phyloP scores from a whole-genome alignment of 2,797 vertebrate genomes.

The Cyclopterus lumpus region DNA sequence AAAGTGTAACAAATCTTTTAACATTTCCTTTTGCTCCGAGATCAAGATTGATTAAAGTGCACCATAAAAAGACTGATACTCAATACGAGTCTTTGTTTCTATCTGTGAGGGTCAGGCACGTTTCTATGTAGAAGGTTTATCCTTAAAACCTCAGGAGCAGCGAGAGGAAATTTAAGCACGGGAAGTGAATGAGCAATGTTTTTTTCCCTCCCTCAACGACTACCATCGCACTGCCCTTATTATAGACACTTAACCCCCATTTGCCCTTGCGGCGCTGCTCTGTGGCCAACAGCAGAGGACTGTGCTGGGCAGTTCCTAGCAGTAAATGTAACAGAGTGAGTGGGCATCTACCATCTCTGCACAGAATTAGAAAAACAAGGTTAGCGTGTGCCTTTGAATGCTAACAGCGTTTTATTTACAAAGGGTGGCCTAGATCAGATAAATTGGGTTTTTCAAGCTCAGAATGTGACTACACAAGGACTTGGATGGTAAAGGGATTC shows the following conservation, averaged over 20 bases:
- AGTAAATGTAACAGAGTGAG: conserved; percentile 47
- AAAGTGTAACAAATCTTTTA: conserved; percentile 10
- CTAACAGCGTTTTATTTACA: conserved; percentile 37
- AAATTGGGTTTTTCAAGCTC: conserved; percentile 21
- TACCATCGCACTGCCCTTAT: conserved; percentile 41
- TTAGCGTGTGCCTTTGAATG: conserved; percentile 37
- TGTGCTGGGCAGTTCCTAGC: conserved; percentile 33
- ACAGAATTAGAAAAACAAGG: conserved; percentile 50
- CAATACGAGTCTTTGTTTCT: background rate
- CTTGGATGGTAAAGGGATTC: conserved; percentile 15
- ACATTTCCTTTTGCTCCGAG: conserved; percentile 1
- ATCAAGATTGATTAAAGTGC: background rate
- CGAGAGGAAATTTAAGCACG: conserved; percentile 19
- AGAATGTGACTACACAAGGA: conserved; percentile 14
- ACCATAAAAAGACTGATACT: background rate
- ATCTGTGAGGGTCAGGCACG: background rate
- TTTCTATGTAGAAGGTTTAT: conserved; percentile 17
- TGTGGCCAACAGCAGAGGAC: conserved; percentile 33
- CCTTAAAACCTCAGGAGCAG: conserved; percentile 25
- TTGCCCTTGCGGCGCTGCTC: conserved; percentile 42
- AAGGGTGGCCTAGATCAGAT: conserved; percentile 48
- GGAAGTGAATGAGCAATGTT: conserved; percentile 30
- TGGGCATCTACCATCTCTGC: conserved; percentile 14
- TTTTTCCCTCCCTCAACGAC: conserved; percentile 27
- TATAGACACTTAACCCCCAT: conserved; percentile 58